Conservation (phyloP, 1,140 invertebrate species). For the Melipona quadrifasciata region DNA sequence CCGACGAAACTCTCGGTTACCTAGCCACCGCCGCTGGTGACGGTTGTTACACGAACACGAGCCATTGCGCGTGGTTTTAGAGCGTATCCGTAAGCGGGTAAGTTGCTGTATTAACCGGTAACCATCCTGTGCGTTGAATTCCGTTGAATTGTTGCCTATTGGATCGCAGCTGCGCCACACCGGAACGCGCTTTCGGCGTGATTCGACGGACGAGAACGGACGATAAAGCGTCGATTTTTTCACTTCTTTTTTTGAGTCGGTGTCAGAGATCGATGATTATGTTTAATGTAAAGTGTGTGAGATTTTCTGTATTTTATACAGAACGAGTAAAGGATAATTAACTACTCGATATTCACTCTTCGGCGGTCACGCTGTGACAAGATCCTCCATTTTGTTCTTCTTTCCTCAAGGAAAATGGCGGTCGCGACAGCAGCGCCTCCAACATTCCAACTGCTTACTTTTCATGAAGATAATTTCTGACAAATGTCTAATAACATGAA, state of each 20-base stretch:
- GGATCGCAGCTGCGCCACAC: constrained; percentile 16
- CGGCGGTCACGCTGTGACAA: too few species aligned
- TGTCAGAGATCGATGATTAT: too few species aligned
- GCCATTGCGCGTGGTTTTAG: constrained; percentile 63
- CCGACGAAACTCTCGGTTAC: constrained; percentile 31
- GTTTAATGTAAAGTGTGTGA: too few species aligned
- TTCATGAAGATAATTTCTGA: too few species aligned
- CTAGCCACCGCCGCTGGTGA: neutral
- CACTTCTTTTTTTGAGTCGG: neutral
- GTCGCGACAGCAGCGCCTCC: too few species aligned
- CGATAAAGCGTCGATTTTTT: neutral
- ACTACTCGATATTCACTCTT: too few species aligned
- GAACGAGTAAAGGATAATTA: too few species aligned
- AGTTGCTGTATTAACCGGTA: constrained; percentile 75
- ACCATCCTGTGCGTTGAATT: constrained; percentile 51
- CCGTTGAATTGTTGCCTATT: constrained; percentile 37
- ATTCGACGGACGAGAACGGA: neutral
- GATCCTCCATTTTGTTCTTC: too few species aligned
- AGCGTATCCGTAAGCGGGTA: constrained; percentile 78
- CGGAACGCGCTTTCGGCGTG: neutral
- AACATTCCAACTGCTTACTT: too few species aligned
- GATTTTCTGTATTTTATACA: too few species aligned
- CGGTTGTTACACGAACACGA: constrained; percentile 32
- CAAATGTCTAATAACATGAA: too few species aligned
- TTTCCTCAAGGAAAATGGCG: too few species aligned